Evolutionary conservation across 2,113 vertebrate genomes (phyloP).

Genomic region (Chloropsis hardwickii): DNA sequence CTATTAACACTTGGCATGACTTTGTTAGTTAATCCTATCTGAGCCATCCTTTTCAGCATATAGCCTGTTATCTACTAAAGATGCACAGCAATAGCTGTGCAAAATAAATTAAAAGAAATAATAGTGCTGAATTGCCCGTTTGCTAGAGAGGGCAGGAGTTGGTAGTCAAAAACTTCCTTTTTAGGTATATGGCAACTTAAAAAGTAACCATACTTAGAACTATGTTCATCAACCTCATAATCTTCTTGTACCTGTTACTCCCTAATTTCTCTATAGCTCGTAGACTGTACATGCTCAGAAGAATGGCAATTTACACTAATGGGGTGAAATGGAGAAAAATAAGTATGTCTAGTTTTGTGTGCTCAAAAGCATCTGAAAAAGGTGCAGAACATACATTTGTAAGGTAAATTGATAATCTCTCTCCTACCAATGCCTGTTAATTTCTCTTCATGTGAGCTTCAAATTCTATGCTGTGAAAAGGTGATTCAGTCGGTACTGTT

Average conservation of each 20-base stretch:
- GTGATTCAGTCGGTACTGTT: background rate
- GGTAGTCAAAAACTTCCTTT: background rate
- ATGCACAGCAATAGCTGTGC: background rate
- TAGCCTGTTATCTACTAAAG: background rate
- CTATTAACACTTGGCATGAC: background rate
- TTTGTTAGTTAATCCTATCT: background rate
- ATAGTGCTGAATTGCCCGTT: background rate
- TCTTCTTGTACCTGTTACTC: background rate
- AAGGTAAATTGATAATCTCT: background rate
- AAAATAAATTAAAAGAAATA: background rate
- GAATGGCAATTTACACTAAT: background rate
- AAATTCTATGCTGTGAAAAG: background rate
- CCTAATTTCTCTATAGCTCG: background rate
- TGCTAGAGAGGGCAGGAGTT: background rate
- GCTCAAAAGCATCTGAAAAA: background rate
- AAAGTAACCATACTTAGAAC: background rate
- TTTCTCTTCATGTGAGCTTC: background rate
- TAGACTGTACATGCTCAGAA: background rate
- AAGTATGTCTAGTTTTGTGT: background rate
- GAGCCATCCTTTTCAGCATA: background rate
- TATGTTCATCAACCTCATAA: background rate
- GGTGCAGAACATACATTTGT: background rate
- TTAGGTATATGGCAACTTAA: background rate
- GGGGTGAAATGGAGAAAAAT: background rate
- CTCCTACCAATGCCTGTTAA: background rate